phyloP scores from a whole-genome alignment of 2,797 vertebrate species.

The Molossus molossus region DNA sequence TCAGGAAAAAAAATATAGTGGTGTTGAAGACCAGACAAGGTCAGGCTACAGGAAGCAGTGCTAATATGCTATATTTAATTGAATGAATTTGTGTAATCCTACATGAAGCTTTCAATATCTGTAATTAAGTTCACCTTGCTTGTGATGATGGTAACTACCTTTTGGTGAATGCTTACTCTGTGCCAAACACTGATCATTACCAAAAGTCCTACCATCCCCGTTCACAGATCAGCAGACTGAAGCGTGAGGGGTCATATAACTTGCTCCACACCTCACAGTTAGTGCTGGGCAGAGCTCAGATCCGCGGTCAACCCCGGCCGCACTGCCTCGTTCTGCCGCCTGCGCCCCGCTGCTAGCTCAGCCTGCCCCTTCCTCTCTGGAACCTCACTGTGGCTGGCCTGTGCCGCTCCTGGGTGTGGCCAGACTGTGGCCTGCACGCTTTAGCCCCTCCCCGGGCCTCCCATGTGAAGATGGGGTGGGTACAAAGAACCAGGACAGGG shows the following conservation, averaged over 20 bases:
- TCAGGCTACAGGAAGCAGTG: not conserved
- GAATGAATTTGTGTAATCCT: not conserved
- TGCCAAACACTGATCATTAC: not conserved
- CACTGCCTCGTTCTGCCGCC: rapidly evolving
- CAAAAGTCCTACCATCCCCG: not conserved
- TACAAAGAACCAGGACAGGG: not conserved
- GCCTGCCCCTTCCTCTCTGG: not conserved
- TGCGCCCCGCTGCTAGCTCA: not conserved
- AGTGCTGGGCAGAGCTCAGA: not conserved
- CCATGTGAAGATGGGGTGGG: not conserved
- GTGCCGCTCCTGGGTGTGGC: not conserved
- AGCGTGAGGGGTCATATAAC: not conserved
- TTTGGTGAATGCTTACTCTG: not conserved
- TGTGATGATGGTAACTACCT: not conserved
- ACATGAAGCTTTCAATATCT: not conserved
- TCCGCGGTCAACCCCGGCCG: rapidly evolving
- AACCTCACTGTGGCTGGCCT: not conserved
- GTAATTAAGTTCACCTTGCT: not conserved
- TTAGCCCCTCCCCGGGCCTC: not conserved
- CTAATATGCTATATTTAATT: not conserved
- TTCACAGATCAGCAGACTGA: not conserved
- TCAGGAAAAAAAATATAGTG: not conserved
- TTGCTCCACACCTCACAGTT: not conserved
- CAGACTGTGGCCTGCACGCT: not conserved
- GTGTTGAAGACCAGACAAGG: not conserved